These are phyloP conservation scores for human DNA, from an alignment of 2,113 vertebrate species.

Conservation along the genomic window GRCh38 chr1:186904501-186905000, in stretches of 20 bases:
- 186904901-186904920: neutral
- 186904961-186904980: neutral
- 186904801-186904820: neutral
- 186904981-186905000: neutral
- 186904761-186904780: neutral
- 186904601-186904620: neutral
- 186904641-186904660: neutral
- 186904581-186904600: neutral
- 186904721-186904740: neutral
- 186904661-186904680: neutral
- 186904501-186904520: conserved; percentile 17
- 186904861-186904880: neutral
- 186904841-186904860: no score
- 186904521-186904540: neutral
- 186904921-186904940: neutral
- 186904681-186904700: neutral
- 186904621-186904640: neutral
- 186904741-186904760: neutral
- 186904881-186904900: neutral
- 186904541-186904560: neutral
- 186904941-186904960: no score
- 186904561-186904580: neutral
- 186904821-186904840: neutral
- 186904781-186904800: neutral
- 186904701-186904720: neutral